These are phyloP conservation scores for Stomatorhinus walkeri DNA, from an alignment of 2,797 vertebrate genomes.

Conservation along the genomic window DNA sequence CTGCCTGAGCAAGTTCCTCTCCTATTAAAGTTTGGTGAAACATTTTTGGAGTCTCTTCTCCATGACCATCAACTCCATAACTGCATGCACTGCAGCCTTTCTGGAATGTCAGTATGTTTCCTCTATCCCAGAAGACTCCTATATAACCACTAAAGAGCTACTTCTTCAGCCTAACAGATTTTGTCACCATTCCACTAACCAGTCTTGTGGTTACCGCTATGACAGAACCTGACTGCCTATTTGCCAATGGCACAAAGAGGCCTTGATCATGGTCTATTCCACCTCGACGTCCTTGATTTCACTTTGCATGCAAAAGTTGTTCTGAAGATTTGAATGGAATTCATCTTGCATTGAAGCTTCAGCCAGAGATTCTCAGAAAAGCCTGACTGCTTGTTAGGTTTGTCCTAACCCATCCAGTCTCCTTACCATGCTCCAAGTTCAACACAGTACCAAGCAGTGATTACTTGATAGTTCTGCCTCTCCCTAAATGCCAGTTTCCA, in stretches of 20 bases:
- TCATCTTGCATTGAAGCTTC: neutral
- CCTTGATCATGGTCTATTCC: neutral
- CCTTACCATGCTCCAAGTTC: neutral
- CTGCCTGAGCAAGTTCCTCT: neutral
- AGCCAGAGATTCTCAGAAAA: neutral
- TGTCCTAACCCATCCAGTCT: neutral
- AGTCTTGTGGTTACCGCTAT: neutral
- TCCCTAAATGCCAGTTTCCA: neutral
- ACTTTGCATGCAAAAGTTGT: neutral
- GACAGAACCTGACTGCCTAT: neutral
- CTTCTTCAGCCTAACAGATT: neutral
- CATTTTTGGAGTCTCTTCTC: neutral
- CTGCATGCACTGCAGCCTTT: neutral
- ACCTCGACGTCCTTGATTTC: neutral
- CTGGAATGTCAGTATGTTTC: neutral
- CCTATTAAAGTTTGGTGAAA: neutral
- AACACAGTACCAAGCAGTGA: neutral
- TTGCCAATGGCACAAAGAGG: neutral
- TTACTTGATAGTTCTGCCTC: neutral
- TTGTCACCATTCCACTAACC: neutral
- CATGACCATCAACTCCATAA: neutral
- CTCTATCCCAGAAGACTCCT: neutral
- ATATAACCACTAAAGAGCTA: neutral
- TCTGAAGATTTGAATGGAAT: neutral
- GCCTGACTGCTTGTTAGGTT: neutral